Percentiles rank a stretch among this genome's conserved stretches.
Conservation (phyloP, 2,797 vertebrate species). For the Acropternis orthonyx region DNA sequence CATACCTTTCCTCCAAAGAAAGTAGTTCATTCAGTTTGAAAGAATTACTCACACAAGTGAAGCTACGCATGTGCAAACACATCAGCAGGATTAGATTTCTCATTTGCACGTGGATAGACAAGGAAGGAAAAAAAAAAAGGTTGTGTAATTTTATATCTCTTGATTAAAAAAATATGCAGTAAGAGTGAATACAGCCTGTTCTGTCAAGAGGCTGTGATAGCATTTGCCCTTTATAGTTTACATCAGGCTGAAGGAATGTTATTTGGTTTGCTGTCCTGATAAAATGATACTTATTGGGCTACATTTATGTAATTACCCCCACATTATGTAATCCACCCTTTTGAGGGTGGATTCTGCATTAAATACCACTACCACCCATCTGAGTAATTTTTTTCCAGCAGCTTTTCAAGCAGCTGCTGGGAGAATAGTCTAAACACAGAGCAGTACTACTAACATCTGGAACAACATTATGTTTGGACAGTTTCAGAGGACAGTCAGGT, state of each 20-base stretch:
- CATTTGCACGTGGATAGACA: not conserved
- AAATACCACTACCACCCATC: conserved; percentile 75
- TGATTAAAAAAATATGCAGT: not conserved
- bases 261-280: conserved; percentile 1
- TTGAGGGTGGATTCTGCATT: conserved; percentile 44
- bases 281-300: conserved; percentile 53
- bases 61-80: not conserved
- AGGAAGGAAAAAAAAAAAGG: not conserved
- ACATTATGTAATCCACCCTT: not conserved
- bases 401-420: conserved; percentile 72
- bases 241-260: conserved; percentile 50
- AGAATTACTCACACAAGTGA: not conserved
- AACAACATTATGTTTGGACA: not conserved
- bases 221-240: conserved; percentile 20
- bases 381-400: conserved; percentile 77
- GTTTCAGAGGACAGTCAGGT: not conserved
- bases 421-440: conserved; percentile 60
- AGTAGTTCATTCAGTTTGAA: not conserved
- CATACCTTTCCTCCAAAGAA: not conserved
- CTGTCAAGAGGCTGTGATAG: conserved; percentile 5
- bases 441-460: conserved; percentile 51
- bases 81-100: not conserved
- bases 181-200: conserved; percentile 3
- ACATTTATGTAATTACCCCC: conserved; percentile 56
- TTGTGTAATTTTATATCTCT: not conserved